Conservation (phyloP, 1,140 invertebrate species). For the Bombus pascuorum region DNA sequence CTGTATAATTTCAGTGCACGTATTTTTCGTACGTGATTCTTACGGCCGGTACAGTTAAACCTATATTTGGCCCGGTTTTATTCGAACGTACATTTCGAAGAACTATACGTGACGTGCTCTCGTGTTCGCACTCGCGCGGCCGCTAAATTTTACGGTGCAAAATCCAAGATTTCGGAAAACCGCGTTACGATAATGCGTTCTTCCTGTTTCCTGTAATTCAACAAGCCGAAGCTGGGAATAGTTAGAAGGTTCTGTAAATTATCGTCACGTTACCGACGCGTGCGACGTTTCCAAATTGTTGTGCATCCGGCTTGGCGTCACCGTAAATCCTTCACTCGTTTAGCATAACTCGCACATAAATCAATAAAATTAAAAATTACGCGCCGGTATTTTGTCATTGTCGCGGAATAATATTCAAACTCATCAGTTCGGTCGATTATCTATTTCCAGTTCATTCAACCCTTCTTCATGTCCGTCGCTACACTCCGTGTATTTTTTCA, state of each 20-base stretch:
- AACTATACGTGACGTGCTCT: conserved; percentile 26
- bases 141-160: conserved; percentile 11
- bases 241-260: neutral
- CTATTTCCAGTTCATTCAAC: neutral
- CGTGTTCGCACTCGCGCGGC: no score
- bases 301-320: neutral
- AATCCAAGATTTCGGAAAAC: conserved; percentile 41
- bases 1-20: conserved; percentile 49
- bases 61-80: conserved; percentile 29
- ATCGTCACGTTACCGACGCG: neutral
- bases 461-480: neutral
- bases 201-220: conserved; percentile 10
- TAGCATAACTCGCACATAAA: conserved; percentile 1
- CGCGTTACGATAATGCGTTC: conserved; percentile 21
- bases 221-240: neutral
- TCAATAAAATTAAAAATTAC: conserved; percentile 18
- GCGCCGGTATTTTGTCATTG: neutral
- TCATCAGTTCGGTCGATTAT: neutral
- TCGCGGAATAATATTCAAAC: neutral
- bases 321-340: conserved; percentile 11
- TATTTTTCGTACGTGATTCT: conserved; percentile 53
- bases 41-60: conserved; percentile 36
- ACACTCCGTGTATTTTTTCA: no score
- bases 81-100: conserved; percentile 18
- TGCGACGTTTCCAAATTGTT: neutral